Evolutionary conservation across 1,140 invertebrate genomes (phyloP).

Genomic region (Lepidotrigona ventralis): DNA sequence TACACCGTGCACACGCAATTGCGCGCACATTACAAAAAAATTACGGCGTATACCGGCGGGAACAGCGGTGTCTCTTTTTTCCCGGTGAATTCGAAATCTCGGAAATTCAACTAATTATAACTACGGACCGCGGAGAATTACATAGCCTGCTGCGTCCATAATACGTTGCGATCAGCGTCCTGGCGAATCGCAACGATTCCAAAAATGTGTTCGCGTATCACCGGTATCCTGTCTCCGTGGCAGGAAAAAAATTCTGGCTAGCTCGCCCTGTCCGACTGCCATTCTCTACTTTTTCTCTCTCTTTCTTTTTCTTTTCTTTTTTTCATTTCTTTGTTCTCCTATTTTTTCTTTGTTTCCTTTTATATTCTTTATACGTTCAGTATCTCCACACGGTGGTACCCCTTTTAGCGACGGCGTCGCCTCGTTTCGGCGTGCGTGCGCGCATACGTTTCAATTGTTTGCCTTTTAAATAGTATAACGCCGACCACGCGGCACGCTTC

Average conservation of each 20-base stretch:
- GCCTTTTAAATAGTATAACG: constrained; percentile 44
- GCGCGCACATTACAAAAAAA: constrained; percentile 17
- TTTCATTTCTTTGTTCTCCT: neutral
- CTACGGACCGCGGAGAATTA: constrained; percentile 17
- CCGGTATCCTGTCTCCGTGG: neutral
- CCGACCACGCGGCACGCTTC: constrained; percentile 22
- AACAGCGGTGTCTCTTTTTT: neutral
- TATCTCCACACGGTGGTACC: neutral
- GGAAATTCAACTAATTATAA: constrained; percentile 26
- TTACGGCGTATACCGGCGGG: neutral
- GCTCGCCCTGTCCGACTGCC: neutral
- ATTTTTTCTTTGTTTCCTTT: neutral
- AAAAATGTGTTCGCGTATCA: constrained; percentile 15
- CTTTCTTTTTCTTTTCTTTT: neutral
- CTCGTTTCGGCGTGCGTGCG: neutral
- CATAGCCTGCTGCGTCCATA: constrained; percentile 11
- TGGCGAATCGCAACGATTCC: constrained; percentile 1
- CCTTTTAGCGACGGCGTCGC: neutral
- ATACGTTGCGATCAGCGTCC: constrained; percentile 12
- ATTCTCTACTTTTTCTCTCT: neutral
- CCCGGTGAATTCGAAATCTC: constrained; percentile 20
- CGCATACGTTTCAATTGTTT: constrained; percentile 34
- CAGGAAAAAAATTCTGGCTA: neutral
- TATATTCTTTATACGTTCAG: neutral
- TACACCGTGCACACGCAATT: constrained; percentile 3